Conservation (phyloP, 2,797 vertebrate species). For the Borostomias antarcticus region DNA sequence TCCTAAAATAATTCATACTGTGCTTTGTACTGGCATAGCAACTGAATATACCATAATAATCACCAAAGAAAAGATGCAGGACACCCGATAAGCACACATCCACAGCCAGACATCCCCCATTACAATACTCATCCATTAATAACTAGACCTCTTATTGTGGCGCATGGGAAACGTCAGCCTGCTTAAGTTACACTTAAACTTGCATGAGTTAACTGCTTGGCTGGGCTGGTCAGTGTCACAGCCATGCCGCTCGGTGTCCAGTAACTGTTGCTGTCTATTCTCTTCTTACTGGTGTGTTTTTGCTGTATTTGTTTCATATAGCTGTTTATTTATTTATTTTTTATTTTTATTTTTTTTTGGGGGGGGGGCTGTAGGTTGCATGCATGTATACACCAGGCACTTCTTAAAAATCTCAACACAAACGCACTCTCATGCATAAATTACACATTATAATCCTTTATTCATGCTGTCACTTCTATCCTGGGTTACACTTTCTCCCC, state of each 20-base stretch:
- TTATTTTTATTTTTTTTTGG: too few relatives aligned
- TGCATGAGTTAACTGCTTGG: constrained; percentile 13
- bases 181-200: constrained; percentile 23
- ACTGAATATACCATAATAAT: too few relatives aligned
- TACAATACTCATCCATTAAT: constrained; percentile 45
- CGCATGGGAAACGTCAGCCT: constrained; percentile 1
- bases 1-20: too few relatives aligned
- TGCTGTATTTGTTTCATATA: too few relatives aligned
- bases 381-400: constrained; percentile 44
- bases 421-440: constrained; percentile 71
- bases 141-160: constrained; percentile 26
- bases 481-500: constrained; percentile 43
- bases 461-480: constrained; percentile 69
- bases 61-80: too few relatives aligned
- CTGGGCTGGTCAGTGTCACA: constrained; percentile 22
- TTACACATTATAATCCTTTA: constrained; percentile 68
- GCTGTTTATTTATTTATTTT: too few relatives aligned
- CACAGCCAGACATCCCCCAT: too few relatives aligned
- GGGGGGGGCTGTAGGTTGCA: too few relatives aligned
- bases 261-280: too few relatives aligned
- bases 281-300: too few relatives aligned
- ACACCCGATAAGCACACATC: too few relatives aligned
- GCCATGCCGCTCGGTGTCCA: too few relatives aligned
- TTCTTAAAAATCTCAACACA: constrained; percentile 60
- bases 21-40: neutral